Percentiles rank a stretch among this genome's conserved stretches.
phyloP scores from a whole-genome alignment of 1,140 invertebrate species.

The Amphibalanus amphitrite region DNA sequence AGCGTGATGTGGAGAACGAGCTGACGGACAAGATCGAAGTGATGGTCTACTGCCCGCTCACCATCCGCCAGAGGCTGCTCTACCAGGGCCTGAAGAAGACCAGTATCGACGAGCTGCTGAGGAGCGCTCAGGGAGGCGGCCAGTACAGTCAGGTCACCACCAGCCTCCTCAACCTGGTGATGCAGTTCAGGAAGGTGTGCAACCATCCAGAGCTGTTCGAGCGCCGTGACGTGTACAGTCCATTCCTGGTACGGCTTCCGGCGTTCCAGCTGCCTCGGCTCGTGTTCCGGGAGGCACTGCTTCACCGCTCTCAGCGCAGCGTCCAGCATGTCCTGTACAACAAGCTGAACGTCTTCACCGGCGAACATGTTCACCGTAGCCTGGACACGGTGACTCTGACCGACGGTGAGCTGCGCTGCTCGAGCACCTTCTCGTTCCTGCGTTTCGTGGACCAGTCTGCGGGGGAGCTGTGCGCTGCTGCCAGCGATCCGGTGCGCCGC shows the following conservation, averaged over 20 bases:
- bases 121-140: conserved; percentile 50
- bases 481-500: neutral
- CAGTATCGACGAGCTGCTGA: conserved; percentile 80
- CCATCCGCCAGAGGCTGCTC: conserved; percentile 69
- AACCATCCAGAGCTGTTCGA: conserved; percentile 89
- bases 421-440: conserved; percentile 48
- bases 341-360: conserved; percentile 39
- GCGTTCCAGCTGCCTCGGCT: conserved; percentile 60
- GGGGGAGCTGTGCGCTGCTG: conserved; percentile 1
- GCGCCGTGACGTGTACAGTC: conserved; percentile 66
- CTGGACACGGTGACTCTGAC: conserved; percentile 23
- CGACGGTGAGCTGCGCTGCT: no score
- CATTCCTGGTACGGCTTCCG: conserved; percentile 51
- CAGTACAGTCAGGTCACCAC: conserved; percentile 50
- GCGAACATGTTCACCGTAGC: conserved; percentile 28
- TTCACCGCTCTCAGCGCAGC: conserved; percentile 34
- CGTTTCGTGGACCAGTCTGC: conserved; percentile 46
- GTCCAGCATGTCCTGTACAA: conserved; percentile 52
- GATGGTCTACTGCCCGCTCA: conserved; percentile 83
- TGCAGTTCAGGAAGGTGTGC: conserved; percentile 90
- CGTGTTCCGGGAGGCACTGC: conserved; percentile 50
- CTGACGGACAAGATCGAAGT: conserved; percentile 81
- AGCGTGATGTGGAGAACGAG: conserved; percentile 94
- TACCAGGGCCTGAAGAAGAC: conserved; percentile 75
- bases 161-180: conserved; percentile 86